Conservation (phyloP, 2,888 invertebrate genomes). For the Creontiades dilutus region DNA sequence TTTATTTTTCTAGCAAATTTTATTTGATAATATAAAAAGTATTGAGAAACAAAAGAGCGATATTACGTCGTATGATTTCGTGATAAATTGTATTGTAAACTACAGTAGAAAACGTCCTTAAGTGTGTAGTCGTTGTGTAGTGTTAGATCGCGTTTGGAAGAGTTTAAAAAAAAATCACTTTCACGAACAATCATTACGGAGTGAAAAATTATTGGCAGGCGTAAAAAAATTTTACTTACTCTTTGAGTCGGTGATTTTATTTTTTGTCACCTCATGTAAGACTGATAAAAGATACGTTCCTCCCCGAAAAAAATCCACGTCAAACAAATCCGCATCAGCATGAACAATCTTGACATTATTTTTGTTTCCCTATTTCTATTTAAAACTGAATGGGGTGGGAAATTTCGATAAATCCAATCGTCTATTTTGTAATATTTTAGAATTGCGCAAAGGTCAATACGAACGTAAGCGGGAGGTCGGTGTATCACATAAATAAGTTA, state of each 20-base stretch:
- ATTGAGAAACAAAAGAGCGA: constrained; percentile 1
- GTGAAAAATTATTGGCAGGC: constrained; percentile 23
- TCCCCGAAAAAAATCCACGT: constrained; percentile 37
- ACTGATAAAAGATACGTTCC: constrained; percentile 63
- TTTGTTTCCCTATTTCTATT: not conserved
- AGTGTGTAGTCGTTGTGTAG: constrained; percentile 63
- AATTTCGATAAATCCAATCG: not conserved
- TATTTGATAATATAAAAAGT: not conserved
- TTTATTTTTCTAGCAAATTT: constrained; percentile 16
- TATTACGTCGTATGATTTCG: constrained; percentile 31
- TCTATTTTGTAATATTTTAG: constrained; percentile 16
- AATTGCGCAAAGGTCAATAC: constrained; percentile 1
- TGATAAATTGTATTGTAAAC: constrained; percentile 53
- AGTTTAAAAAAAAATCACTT: constrained; percentile 1
- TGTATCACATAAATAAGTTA: constrained; percentile 63
- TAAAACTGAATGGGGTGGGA: not conserved
- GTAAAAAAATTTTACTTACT: not conserved
- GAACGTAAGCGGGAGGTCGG: constrained; percentile 33
- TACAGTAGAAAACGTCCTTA: constrained; percentile 57
- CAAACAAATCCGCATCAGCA: not conserved
- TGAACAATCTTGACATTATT: constrained; percentile 13
- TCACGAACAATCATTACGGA: constrained; percentile 45
- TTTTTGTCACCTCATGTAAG: constrained; percentile 43
- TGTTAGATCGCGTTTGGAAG: constrained; percentile 34
- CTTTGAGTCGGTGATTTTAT: constrained; percentile 17